A percentile compares a stretch with the other conserved stretches of the same genome.
Evolutionary conservation across 64 coral and sea anemone genomes (phyloP).

Genomic region (Dendronephthya gigantea): DNA sequence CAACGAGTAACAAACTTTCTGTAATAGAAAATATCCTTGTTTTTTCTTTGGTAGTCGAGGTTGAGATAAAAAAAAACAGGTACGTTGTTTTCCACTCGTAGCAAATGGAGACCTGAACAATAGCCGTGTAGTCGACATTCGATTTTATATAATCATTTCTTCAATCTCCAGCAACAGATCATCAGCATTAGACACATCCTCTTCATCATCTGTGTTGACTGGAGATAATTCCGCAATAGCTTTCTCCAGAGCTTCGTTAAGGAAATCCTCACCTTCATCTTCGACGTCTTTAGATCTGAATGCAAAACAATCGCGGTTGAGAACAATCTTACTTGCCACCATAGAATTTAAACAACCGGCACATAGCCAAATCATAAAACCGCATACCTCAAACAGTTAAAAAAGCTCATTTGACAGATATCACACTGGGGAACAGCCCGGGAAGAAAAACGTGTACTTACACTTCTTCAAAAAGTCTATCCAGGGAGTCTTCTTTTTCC

Average conservation of each 20-base stretch:
- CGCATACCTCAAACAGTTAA: no score
- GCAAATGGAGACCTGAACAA: no score
- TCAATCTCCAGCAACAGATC: background rate
- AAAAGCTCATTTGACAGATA: no score
- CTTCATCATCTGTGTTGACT: background rate
- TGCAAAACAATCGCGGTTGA: background rate
- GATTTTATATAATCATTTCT: background rate
- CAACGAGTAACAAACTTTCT: no score
- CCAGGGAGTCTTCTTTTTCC: background rate
- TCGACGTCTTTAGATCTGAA: background rate
- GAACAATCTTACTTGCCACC: background rate
- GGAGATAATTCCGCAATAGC: background rate
- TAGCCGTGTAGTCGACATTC: no score
- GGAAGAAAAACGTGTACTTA: background rate
- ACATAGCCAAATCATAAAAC: no score
- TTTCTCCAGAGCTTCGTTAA: background rate
- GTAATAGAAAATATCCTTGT: no score
- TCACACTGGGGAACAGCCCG: no score
- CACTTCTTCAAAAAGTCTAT: background rate
- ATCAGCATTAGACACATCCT: background rate
- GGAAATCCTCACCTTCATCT: background rate
- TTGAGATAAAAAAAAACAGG: no score
- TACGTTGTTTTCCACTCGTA: no score
- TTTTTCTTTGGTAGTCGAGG: no score
- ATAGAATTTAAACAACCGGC: background rate